Conservation (phyloP, 2,888 invertebrate genomes). For the Andrena bicolor region DNA sequence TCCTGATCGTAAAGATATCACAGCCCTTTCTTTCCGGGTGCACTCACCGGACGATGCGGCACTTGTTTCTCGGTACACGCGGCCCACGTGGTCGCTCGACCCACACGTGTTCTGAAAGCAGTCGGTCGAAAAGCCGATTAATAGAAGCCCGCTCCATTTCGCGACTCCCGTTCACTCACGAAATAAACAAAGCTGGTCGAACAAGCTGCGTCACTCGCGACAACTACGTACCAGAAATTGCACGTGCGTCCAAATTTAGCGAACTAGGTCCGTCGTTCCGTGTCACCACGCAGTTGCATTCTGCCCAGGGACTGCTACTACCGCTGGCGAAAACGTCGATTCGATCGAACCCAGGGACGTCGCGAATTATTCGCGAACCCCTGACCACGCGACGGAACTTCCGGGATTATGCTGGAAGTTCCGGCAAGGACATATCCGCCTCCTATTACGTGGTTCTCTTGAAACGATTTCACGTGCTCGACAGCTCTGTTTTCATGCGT, state of each 20-base stretch:
- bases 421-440: background rate
- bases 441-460: background rate
- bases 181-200: slow-evolving; percentile 12
- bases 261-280: slow-evolving; percentile 64
- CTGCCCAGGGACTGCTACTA: slow-evolving; percentile 64
- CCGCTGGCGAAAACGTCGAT: slow-evolving; percentile 72
- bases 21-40: slow-evolving; percentile 36
- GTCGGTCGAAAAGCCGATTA: slow-evolving; percentile 58
- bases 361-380: slow-evolving; percentile 39
- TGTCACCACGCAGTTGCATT: slow-evolving; percentile 67
- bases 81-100: slow-evolving; percentile 77
- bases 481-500: background rate
- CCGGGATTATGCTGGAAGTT: background rate
- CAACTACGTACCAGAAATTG: slow-evolving; percentile 62
- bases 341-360: slow-evolving; percentile 69
- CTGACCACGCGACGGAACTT: background rate
- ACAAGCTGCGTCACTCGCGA: slow-evolving; percentile 19
- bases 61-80: slow-evolving; percentile 71
- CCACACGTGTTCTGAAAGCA: slow-evolving; percentile 72
- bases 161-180: background rate
- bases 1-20: slow-evolving; percentile 35
- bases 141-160: slow-evolving; percentile 24
- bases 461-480: background rate
- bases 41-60: slow-evolving; percentile 52
- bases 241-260: slow-evolving; percentile 55